Base-by-base conservation (phyloP, 2,888 invertebrate genomes). In the Drosophila glabriapex region DNA sequence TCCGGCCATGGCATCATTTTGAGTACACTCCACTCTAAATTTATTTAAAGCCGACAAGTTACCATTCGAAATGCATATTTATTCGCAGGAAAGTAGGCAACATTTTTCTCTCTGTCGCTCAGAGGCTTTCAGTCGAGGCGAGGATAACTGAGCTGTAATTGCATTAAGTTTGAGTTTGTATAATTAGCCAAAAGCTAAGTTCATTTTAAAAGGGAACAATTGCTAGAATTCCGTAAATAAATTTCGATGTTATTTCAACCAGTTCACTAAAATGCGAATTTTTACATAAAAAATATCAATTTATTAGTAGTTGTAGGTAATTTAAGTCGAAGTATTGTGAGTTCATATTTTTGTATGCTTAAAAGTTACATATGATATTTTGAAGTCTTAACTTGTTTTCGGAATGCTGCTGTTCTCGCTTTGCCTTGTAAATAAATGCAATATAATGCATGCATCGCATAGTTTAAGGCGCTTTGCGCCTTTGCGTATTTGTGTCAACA, bases 21-120 rank as follows among this genome's bases (percentile, higher is more conserved):
- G 43, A 7, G 14, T 28, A 49, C 22, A 41, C 50, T n/a, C 33
- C 25, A 53, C 19, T 25, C 29, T n/a, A 66, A 78, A 67, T 76
- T 80, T 76, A 83, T 89, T 83, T 83, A 87, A 89, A 85, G 80
- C 73, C 73, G 65, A 59, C 68, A 67, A 83, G 50, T 76, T 68
- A 50, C 80, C 46, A 12, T 50, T 63, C 52, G 68, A 72, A 76
- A 62, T 83, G 63, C 85, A 88, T 84, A 87, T 87, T 81, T 77
- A 74, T 78, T 80, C 55, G 37, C 66, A 33, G 19, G 39, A 63
- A 77, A 61, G 82, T 67, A 58, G 66, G 59, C 66, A 67, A 64
- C 53, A 28, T 33, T 69, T 66, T 70, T 43, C 53, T 60, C 41
- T 37, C 52, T 35, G 49, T 19, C 10, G 56, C 28, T n/a, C 16